phyloP scores from a whole-genome alignment of 1,140 invertebrate genomes.

The Papilio machaon region DNA sequence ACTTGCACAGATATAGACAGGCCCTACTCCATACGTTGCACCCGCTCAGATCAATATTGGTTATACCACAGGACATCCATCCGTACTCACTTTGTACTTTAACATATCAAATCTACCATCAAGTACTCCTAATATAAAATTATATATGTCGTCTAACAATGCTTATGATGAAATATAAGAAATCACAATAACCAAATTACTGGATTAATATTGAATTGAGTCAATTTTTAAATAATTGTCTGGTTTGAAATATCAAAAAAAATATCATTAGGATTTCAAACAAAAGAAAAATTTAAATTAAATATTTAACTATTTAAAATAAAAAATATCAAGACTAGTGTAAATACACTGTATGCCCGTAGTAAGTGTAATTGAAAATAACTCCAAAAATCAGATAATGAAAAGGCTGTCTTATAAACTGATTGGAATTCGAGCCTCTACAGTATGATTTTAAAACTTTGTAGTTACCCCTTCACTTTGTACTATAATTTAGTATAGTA shows the following conservation, averaged over 20 bases:
- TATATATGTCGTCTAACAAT: background rate
- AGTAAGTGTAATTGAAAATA: background rate
- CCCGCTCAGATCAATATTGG: conserved; percentile 71
- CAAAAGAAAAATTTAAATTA: too few relatives aligned
- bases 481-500: background rate
- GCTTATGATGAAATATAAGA: background rate
- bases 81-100: background rate
- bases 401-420: background rate
- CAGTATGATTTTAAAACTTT: background rate
- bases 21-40: conserved; percentile 58
- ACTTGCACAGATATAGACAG: conserved; percentile 72
- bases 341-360: background rate
- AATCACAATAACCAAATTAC: too few relatives aligned
- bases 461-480: background rate
- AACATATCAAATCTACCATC: background rate
- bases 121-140: background rate
- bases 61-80: conserved; percentile 27
- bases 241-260: too few relatives aligned
- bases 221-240: too few relatives aligned
- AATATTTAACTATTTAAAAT: too few relatives aligned
- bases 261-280: too few relatives aligned
- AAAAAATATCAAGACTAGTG: background rate
- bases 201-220: too few relatives aligned
- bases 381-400: background rate
- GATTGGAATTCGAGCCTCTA: background rate